phyloP scores from a whole-genome alignment of 2,888 invertebrate species.

The Selenia dentaria region DNA sequence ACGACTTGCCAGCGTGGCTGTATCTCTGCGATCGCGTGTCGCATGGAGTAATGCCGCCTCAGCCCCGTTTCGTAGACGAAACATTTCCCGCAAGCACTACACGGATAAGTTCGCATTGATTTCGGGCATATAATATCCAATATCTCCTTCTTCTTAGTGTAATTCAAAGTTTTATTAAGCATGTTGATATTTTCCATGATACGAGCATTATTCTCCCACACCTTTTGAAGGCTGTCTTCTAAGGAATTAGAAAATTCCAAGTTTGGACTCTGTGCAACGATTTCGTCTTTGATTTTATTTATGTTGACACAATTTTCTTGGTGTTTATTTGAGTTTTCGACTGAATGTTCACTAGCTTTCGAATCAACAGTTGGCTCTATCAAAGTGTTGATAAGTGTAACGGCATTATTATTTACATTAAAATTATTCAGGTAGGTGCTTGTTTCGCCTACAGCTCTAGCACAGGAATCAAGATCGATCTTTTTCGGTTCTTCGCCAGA shows the following conservation, averaged over 20 bases:
- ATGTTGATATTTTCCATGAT: constrained; percentile 79
- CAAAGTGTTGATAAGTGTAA: not conserved
- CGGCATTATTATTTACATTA: not conserved
- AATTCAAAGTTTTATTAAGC: constrained; percentile 71
- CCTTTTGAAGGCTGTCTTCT: constrained; percentile 73
- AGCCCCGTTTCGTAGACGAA: constrained; percentile 78
- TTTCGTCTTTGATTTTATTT: constrained; percentile 1
- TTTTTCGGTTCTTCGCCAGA: constrained; percentile 54
- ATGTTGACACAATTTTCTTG: constrained; percentile 2
- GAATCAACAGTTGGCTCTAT: not conserved
- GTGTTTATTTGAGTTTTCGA: not conserved
- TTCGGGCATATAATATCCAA: constrained; percentile 62
- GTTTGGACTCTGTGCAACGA: not conserved
- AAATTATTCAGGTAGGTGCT: constrained; percentile 4
- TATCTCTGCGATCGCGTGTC: constrained; percentile 58
- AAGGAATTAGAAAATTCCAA: constrained; percentile 51
- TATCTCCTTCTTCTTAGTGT: constrained; percentile 74
- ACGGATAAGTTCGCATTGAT: constrained; percentile 63
- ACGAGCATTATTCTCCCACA: constrained; percentile 75
- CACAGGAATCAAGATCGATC: constrained; percentile 67
- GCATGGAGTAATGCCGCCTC: constrained; percentile 65
- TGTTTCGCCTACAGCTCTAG: constrained; percentile 48
- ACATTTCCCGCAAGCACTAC: constrained; percentile 73
- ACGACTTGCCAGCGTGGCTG: constrained; percentile 75
- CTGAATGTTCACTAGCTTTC: not conserved